Base-by-base conservation (phyloP, 2,888 invertebrate genomes). In the Oligia latruncula region DNA sequence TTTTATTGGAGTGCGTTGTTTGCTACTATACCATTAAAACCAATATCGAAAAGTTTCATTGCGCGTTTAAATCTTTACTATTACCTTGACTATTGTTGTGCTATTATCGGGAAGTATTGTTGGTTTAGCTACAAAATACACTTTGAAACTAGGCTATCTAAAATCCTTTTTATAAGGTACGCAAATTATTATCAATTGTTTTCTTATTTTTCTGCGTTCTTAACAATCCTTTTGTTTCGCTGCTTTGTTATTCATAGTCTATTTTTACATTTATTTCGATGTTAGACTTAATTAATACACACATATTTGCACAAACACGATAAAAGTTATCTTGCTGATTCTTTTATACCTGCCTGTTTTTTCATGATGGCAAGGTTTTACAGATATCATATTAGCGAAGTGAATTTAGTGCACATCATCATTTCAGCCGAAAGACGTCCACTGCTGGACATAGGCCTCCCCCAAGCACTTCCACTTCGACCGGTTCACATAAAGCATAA, bases 301-400 rank as follows among this genome's bases (percentile, higher is more conserved):
- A 77, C 49, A 52, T 65, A 65, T 68, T 71, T 74, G 68, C 52
- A 40, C 77, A 87, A 75, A 67, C 62, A 71, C 58, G 73, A 80
- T 87, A 80, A 83, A 62, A 72, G 0, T 62, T 86, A 82, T 86
- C 83, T 77, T 74, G 58, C 43, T 58, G 71, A 75, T 55, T 77
- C 20, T 82, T 78, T 80, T 74, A 74, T 75, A 79, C 71, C 66
- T 68, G 55, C 35, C 15, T 77, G 65, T 84, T 67, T 83, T 11
- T 80, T 78, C 62, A 68, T 43, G n/a, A 67, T 71, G 35, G 43
- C 73, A 74, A 35, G n/a, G n/a, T 74, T 72, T n/a, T 66, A 23
- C 55, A 40, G 17, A 43, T 82, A 49, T 71, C 52, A 55, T 66
- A 62, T 62, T 43, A 67, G 17, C 52, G 15, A 55, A 70, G 52